phyloP scores from a whole-genome alignment of 1,140 invertebrate genomes.

The Trypoxylus dichotomus region DNA sequence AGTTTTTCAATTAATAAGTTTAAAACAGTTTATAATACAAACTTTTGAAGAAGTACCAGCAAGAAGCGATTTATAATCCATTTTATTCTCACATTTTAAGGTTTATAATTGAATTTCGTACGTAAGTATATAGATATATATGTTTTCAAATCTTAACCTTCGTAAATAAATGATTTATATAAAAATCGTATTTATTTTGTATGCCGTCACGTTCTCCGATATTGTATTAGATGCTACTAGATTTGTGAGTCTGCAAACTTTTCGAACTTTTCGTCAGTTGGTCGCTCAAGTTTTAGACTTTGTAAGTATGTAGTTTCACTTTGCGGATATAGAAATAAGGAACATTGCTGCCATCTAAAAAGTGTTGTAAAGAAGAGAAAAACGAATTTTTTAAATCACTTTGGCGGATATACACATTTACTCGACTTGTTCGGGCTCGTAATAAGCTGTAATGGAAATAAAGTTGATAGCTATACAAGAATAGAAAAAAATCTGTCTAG shows the following conservation, averaged over 20 bases:
- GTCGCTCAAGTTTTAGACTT: conserved; percentile 1
- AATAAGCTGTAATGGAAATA: neutral
- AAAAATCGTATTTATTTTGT: neutral
- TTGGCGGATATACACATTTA: neutral
- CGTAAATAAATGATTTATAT: neutral
- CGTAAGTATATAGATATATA: neutral
- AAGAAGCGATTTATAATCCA: too few relatives aligned
- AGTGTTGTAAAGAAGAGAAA: neutral
- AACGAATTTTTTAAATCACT: conserved; percentile 2
- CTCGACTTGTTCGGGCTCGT: neutral
- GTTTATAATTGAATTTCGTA: neutral
- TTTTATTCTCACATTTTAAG: too few relatives aligned
- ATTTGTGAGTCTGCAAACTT: conserved; percentile 1
- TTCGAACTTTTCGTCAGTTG: neutral
- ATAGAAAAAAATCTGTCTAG: neutral
- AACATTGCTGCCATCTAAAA: neutral
- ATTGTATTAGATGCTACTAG: neutral
- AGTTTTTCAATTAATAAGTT: too few relatives aligned
- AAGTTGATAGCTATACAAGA: neutral
- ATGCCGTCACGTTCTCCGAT: neutral
- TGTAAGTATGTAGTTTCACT: neutral
- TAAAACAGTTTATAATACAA: too few relatives aligned
- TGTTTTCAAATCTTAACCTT: too few relatives aligned
- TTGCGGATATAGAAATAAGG: neutral
- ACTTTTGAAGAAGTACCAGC: too few relatives aligned